Evolutionary conservation across 1,140 invertebrate species (phyloP), one percentile per base, ranked within the genome.

Genomic region (Vollenhovia emeryi): DNA sequence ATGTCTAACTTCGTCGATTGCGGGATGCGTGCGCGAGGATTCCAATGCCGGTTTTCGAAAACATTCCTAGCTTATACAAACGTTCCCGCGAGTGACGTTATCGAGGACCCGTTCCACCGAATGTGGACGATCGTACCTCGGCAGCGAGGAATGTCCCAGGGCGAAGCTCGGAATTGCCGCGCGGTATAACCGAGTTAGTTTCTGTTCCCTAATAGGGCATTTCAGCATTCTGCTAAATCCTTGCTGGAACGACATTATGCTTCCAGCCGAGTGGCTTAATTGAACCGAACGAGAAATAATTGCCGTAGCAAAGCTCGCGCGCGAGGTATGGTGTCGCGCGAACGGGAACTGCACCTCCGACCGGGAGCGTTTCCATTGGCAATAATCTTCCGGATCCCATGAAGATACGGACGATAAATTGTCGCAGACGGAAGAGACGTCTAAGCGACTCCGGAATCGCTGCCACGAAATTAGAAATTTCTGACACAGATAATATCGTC

Each of bases 251-350:
- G 87, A 92, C 91, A 93, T 93, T 92, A 92, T 89, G 87, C 84
- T 88, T 74, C 82, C 69, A 79, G 69, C 86, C 82, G 78, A 88
- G 78, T 86, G 74, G 90, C 90, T 93, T 94, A 93, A 94, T 93
- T 92, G 91, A 92, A 90, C 89, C 92, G 87, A 92, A 93, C 89
- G 90, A 93, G 91, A 92, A 93, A 90, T 92, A 93, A 94, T 94
- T 93, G 91, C 90, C 83, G 60, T 88, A 82, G 90, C 36, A 57
- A 73, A 82, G 78, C 78, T 43, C 66, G 36, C 64, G 36, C 50
- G 48, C 40, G 50, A 40, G 68, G 57, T 82, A 80, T 21, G 78
- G 11, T 24, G 50, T 45, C 66, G 50, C 40, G 9, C 43, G 66
- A 71, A 59, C 57, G 21, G 11, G 21, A 30, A 30, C 43, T 30